A percentile compares a stretch with the other conserved stretches of the same genome.
Evolutionary conservation across 2,797 vertebrate genomes (phyloP).

Genomic region (Peromyscus nudipes): DNA sequence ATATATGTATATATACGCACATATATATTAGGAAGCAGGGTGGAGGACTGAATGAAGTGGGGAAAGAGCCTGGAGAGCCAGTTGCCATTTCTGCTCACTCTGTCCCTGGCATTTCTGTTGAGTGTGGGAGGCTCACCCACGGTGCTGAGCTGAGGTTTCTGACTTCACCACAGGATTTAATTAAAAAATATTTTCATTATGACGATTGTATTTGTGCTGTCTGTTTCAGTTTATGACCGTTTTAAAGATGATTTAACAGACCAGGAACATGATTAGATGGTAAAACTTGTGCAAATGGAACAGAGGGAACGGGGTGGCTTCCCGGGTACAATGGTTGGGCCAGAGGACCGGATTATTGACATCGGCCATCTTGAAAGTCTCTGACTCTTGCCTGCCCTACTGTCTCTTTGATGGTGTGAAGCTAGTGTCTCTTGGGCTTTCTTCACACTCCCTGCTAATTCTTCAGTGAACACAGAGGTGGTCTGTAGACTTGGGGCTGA

Average conservation of each 20-base stretch:
- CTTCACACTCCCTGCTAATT: neutral
- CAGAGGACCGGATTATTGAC: too few relatives aligned
- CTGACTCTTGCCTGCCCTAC: neutral
- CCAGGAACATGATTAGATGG: neutral
- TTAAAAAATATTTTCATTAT: neutral
- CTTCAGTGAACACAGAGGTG: neutral
- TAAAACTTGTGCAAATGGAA: neutral
- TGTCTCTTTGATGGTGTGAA: neutral
- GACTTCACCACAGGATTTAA: neutral
- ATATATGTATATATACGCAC: too few relatives aligned
- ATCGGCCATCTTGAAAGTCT: neutral
- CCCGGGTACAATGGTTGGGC: rapidly evolving
- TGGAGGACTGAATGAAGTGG: too few relatives aligned
- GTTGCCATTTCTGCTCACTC: neutral
- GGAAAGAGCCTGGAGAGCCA: too few relatives aligned
- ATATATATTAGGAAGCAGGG: too few relatives aligned
- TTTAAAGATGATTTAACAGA: neutral
- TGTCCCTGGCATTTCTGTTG: neutral
- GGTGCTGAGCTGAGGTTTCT: neutral
- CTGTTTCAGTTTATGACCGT: neutral
- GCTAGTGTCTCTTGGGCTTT: neutral
- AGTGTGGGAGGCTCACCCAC: neutral
- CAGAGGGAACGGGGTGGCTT: neutral
- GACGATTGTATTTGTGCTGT: neutral
- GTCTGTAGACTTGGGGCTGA: neutral